Conservation (phyloP, 2,113 vertebrate genomes). For the Apteryx owenii region DNA sequence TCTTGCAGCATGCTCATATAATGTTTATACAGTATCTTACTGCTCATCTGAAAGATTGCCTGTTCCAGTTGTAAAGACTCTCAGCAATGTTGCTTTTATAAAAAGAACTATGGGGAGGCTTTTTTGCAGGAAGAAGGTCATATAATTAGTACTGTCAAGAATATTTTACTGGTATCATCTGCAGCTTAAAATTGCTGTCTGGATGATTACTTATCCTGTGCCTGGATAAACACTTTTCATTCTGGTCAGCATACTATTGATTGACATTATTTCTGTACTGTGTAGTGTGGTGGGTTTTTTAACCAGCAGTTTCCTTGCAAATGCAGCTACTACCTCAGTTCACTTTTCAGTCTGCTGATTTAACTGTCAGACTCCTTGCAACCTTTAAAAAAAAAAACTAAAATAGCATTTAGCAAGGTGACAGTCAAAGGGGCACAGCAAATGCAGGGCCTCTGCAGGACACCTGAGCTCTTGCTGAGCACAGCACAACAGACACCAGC, state of each 20-base stretch:
- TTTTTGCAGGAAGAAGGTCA: neutral
- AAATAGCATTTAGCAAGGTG: too few species aligned
- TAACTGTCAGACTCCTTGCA: neutral
- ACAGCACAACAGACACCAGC: too few species aligned
- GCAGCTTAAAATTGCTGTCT: neutral
- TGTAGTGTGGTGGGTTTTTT: neutral
- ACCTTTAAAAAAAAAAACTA: neutral
- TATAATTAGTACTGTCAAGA: neutral
- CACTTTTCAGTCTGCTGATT: neutral
- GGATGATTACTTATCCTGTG: neutral
- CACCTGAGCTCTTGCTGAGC: neutral
- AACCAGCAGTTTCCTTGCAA: neutral
- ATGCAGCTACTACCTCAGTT: neutral
- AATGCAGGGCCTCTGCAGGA: neutral
- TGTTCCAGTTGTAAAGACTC: neutral
- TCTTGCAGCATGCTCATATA: neutral
- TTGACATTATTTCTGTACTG: neutral
- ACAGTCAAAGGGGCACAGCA: neutral
- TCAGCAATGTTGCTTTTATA: neutral
- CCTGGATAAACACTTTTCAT: neutral
- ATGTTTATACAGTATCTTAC: neutral
- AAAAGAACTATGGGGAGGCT: neutral
- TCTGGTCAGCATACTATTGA: neutral
- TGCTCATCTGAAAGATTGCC: neutral
- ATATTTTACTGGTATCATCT: neutral